Percentiles rank a stretch among this genome's conserved stretches.
Conservation (phyloP, 92 coral and sea anemone genomes). For the Virgularia gustaviana region DNA sequence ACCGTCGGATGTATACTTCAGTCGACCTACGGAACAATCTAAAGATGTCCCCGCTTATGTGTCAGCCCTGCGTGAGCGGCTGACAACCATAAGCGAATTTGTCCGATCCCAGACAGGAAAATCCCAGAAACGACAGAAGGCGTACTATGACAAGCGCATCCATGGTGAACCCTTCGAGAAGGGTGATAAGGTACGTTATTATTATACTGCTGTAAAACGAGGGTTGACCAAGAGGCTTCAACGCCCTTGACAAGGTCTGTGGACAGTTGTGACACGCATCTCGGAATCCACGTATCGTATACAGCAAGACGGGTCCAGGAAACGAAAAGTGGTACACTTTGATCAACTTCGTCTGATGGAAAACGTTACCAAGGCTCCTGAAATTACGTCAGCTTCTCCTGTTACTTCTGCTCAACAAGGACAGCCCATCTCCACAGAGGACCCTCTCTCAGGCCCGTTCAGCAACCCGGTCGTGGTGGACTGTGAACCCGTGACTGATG, state of each 20-base stretch:
- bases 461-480: neutral
- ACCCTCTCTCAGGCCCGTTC: neutral
- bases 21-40: neutral
- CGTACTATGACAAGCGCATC: neutral
- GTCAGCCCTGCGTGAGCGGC: neutral
- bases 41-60: neutral
- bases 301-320: no score
- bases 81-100: neutral
- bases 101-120: neutral
- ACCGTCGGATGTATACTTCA: neutral
- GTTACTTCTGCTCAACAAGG: neutral
- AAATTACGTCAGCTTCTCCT: neutral
- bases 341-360: no score
- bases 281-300: no score
- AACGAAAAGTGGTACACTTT: no score
- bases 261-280: neutral
- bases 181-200: neutral
- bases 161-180: neutral
- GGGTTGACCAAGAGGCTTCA: neutral
- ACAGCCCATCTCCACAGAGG: neutral
- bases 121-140: neutral
- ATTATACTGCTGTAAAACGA: neutral
- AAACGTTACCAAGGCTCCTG: neutral
- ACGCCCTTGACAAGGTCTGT: neutral
- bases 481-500: neutral